These are phyloP conservation scores for Drosophila quadrilineata DNA, from an alignment of 1,140 invertebrate species.

Conservation along the genomic window DNA sequence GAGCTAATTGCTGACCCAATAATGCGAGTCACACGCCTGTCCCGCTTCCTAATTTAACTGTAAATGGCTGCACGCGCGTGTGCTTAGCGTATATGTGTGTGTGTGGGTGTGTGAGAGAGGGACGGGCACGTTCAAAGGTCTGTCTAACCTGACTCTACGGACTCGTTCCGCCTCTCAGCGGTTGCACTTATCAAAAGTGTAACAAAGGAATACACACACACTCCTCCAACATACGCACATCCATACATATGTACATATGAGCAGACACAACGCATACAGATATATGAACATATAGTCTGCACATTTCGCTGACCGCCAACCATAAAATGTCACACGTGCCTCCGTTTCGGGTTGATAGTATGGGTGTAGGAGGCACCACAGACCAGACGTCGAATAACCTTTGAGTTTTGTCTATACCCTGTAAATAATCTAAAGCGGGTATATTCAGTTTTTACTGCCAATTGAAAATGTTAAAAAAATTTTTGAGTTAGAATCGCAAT, in stretches of 20 bases:
- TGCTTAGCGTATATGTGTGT: slow-evolving; percentile 20
- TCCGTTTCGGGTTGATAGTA: slow-evolving; percentile 37
- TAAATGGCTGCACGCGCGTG: slow-evolving; percentile 60
- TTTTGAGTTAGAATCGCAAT: not conserved
- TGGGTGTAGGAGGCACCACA: not conserved
- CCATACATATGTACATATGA: not conserved
- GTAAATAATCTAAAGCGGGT: too few species aligned
- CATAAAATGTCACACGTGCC: slow-evolving; percentile 56
- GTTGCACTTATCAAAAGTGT: not conserved
- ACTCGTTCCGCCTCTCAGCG: not conserved
- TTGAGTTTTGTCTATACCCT: slow-evolving; percentile 8
- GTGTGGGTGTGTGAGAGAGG: not conserved
- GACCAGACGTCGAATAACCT: not conserved
- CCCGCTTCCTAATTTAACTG: too few species aligned
- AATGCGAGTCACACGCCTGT: slow-evolving; percentile 56
- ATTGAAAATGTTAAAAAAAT: not conserved
- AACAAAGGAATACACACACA: not conserved
- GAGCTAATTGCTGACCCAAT: slow-evolving; percentile 70
- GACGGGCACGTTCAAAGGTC: slow-evolving; percentile 6
- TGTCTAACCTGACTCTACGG: slow-evolving; percentile 1
- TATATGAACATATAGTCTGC: not conserved
- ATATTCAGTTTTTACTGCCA: too few species aligned
- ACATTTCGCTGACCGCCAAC: slow-evolving; percentile 18
- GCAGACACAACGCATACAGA: not conserved
- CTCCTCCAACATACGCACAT: not conserved